Conservation (phyloP, 2,797 vertebrate genomes). For the Hemibagrus guttatus region DNA sequence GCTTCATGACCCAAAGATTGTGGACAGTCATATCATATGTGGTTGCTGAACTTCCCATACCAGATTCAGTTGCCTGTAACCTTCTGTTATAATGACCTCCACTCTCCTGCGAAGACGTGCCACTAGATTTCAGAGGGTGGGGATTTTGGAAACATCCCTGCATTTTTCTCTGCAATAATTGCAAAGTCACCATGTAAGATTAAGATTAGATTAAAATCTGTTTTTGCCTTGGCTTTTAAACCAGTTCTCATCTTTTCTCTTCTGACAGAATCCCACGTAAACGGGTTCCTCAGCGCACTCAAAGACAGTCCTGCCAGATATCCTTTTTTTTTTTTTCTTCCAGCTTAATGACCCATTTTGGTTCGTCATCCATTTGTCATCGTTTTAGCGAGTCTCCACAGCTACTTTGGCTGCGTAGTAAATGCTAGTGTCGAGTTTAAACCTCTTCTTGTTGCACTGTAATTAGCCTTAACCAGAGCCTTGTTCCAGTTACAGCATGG, state of each 20-base stretch:
- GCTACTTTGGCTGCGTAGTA: background rate
- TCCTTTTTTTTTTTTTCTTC: slow-evolving; percentile 77
- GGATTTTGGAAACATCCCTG: background rate
- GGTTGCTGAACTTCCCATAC: background rate
- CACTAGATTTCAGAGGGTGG: background rate
- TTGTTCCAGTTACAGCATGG: background rate
- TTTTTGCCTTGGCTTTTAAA: background rate
- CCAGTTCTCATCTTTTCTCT: slow-evolving; percentile 50
- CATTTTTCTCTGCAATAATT: background rate
- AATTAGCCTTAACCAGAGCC: background rate
- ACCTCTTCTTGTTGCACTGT: background rate
- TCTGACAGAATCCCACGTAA: slow-evolving; percentile 83
- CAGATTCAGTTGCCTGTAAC: background rate
- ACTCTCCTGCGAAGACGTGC: background rate
- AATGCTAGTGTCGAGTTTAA: background rate
- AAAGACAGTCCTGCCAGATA: slow-evolving; percentile 98
- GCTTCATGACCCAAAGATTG: background rate
- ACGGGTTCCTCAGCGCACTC: slow-evolving; percentile 89
- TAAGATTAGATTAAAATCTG: background rate
- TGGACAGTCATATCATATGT: background rate
- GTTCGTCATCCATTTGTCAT: background rate
- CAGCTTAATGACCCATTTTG: background rate
- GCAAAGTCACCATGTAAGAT: background rate
- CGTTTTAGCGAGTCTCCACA: background rate
- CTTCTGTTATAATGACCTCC: background rate